These are phyloP conservation scores for Oxyura jamaicensis DNA, from an alignment of 2,113 vertebrate genomes.

Conservation along the genomic window DNA sequence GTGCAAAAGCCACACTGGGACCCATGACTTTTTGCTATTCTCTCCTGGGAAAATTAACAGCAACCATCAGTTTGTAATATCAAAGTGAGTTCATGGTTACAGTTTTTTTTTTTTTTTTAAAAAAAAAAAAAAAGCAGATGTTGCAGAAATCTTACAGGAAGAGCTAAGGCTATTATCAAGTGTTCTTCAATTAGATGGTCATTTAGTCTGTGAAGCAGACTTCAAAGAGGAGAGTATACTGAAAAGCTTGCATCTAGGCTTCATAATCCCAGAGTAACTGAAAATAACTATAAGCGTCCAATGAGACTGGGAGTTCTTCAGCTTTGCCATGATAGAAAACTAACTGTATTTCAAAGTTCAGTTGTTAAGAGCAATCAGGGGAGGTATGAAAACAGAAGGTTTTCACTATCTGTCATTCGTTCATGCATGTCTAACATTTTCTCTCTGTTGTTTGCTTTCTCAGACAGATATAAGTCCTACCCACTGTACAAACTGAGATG, in stretches of 20 bases:
- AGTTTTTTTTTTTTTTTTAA: neutral
- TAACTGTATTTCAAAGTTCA: neutral
- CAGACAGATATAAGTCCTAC: neutral
- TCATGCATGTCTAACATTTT: neutral
- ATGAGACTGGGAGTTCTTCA: neutral
- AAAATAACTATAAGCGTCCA: neutral
- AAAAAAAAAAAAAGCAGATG: too few relatives aligned
- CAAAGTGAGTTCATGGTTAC: neutral
- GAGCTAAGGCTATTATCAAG: neutral
- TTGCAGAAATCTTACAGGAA: neutral
- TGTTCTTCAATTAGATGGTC: neutral
- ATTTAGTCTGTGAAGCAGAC: neutral
- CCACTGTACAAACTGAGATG: neutral
- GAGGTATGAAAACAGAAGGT: neutral
- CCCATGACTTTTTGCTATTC: slow-evolving; percentile 91
- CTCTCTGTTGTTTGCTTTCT: neutral
- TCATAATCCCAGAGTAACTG: neutral
- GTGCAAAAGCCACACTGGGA: slow-evolving; percentile 98
- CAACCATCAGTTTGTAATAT: neutral
- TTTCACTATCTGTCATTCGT: neutral
- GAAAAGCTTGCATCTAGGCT: neutral
- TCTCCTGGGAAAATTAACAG: slow-evolving; percentile 79
- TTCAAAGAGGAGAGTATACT: neutral
- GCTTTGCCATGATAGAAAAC: neutral
- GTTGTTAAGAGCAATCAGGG: neutral